phyloP scores from a whole-genome alignment of 2,113 vertebrate species.

The Redunca redunca region DNA sequence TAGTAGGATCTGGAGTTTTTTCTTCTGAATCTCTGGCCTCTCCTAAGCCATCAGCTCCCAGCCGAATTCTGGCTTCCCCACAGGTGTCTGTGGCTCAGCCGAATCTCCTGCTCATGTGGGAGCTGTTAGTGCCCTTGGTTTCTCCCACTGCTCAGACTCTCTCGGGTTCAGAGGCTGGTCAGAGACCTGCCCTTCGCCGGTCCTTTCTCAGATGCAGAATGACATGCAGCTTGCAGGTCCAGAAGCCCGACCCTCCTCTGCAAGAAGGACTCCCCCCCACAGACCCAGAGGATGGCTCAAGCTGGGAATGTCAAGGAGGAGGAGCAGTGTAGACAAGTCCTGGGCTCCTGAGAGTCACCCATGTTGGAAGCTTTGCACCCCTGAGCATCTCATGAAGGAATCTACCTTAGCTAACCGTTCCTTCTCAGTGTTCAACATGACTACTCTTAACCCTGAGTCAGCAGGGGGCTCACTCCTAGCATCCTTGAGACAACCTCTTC shows the following conservation, averaged over 20 bases:
- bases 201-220: constrained; percentile 17
- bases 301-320: not conserved
- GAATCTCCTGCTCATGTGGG: not conserved
- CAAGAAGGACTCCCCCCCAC: not conserved
- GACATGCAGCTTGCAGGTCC: not conserved
- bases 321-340: not conserved
- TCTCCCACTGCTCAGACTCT: not conserved
- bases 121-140: not conserved
- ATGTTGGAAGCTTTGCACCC: not conserved
- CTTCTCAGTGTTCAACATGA: not conserved
- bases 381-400: not conserved
- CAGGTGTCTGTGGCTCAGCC: no score
- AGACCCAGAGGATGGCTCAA: not conserved
- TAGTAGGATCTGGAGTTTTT: not conserved
- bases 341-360: not conserved
- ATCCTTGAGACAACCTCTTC: not conserved
- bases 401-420: not conserved
- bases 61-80: not conserved
- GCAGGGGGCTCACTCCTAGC: not conserved
- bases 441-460: not conserved
- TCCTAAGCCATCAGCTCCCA: not conserved
- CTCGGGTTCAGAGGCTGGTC: not conserved
- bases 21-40: not conserved
- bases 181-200: not conserved
- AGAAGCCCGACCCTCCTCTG: not conserved